Conservation (phyloP, 2,888 invertebrate species). For the Sarcophaga subvicina region DNA sequence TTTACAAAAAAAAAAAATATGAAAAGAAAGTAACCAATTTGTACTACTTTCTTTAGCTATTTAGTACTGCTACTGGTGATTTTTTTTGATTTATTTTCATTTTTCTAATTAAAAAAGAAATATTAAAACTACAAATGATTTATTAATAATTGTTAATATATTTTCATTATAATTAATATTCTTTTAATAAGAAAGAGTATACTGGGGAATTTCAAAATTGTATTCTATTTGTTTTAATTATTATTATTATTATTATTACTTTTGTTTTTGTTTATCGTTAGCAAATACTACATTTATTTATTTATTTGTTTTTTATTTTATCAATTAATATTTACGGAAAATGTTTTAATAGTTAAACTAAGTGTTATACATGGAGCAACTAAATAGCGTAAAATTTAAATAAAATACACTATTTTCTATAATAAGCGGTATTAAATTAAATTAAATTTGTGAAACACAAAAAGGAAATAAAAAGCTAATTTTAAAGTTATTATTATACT, state of each 20-base stretch:
- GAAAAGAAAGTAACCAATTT: background rate
- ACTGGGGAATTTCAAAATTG: conserved; percentile 7
- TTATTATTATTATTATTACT: background rate
- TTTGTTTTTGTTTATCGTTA: conserved; percentile 21
- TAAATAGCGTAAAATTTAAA: background rate
- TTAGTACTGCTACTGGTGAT: conserved; percentile 13
- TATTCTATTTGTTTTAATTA: background rate
- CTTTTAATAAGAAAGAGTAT: conserved; percentile 43
- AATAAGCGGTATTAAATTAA: background rate
- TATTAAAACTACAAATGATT: conserved; percentile 35
- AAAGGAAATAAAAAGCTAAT: background rate
- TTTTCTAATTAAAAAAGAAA: conserved; percentile 40
- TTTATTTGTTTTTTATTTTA: conserved; percentile 22
- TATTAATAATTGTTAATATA: conserved; percentile 54
- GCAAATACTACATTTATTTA: conserved; percentile 50
- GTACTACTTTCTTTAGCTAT: background rate
- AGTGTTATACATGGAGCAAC: background rate
- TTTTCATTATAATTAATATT: conserved; percentile 36
- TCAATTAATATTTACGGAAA: conserved; percentile 2
- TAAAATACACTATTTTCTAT: background rate
- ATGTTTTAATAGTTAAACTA: background rate
- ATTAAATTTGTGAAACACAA: background rate
- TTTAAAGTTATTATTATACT: background rate
- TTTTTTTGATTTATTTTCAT: background rate
- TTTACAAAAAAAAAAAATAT: background rate